A percentile compares a stretch with the other conserved stretches of the same genome.
Conservation (phyloP, 2,797 vertebrate species). For the Margarornis squamiger region DNA sequence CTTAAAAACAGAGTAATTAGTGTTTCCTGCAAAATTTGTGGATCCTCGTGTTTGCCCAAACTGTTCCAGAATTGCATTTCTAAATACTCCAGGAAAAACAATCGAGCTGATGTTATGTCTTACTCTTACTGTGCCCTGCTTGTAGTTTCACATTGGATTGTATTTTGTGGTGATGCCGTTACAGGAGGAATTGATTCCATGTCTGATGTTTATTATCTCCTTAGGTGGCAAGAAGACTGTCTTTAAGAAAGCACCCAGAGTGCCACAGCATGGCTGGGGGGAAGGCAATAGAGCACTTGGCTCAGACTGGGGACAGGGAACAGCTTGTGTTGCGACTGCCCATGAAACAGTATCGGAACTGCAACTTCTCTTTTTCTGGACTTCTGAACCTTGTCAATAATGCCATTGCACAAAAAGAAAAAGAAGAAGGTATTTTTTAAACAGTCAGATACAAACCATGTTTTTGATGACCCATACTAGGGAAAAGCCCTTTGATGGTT, state of each 20-base stretch:
- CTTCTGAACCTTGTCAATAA: slow-evolving; percentile 77
- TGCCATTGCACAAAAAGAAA: slow-evolving; percentile 82
- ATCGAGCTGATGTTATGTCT: accelerated
- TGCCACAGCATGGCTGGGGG: slow-evolving; percentile 89
- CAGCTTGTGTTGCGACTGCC: slow-evolving; percentile 80
- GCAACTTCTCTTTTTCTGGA: slow-evolving; percentile 92
- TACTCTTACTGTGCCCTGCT: neutral
- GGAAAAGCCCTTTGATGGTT: neutral
- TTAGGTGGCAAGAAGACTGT: slow-evolving; percentile 91
- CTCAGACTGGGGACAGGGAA: slow-evolving; percentile 78
- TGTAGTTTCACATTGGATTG: neutral
- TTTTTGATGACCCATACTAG: neutral
- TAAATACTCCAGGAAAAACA: neutral
- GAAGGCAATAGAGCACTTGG: slow-evolving; percentile 88
- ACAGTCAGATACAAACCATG: neutral
- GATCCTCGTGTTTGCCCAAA: neutral
- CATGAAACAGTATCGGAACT: slow-evolving; percentile 83
- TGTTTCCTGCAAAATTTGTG: neutral
- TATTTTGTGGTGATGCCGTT: neutral
- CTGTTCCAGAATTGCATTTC: neutral
- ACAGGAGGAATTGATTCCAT: neutral
- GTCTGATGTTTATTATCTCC: neutral
- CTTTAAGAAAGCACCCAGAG: slow-evolving; percentile 82
- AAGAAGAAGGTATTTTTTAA: slow-evolving; percentile 86
- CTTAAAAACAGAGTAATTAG: neutral